phyloP scores from a whole-genome alignment of 35 echinoderm and acorn worm species.

The Ophioderma brevispina region DNA sequence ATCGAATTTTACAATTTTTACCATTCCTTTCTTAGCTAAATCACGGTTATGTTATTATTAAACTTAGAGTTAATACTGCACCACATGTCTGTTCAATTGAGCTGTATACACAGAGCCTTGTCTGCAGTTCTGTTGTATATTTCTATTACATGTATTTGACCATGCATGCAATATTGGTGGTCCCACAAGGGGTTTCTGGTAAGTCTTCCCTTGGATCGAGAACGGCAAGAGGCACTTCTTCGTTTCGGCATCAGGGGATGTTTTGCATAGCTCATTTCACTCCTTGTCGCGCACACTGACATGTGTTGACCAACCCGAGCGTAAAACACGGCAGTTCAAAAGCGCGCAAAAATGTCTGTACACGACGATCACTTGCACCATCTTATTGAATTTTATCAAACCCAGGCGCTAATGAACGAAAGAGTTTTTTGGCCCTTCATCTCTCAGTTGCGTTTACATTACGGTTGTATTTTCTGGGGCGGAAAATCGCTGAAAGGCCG shows the following conservation, averaged over 20 bases:
- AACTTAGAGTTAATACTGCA: not conserved
- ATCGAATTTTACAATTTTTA: not conserved
- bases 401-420: not conserved
- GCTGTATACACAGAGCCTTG: not conserved
- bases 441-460: not conserved
- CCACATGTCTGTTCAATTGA: not conserved
- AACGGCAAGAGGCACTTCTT: conserved; percentile 1
- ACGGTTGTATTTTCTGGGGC: conserved; percentile 18
- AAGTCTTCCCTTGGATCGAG: not conserved
- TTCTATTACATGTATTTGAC: not conserved
- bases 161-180: not conserved
- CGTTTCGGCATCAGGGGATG: conserved; percentile 1
- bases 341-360: not conserved
- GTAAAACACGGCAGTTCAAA: not conserved
- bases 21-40: not conserved
- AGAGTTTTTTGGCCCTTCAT: conserved; percentile 1
- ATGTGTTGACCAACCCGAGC: conserved; percentile 7
- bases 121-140: not conserved
- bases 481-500: conserved; percentile 50
- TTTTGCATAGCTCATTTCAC: not conserved
- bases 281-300: not conserved
- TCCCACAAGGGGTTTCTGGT: not conserved
- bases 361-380: not conserved
- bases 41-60: no score
- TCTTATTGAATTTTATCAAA: not conserved